phyloP scores from a whole-genome alignment of 2,888 invertebrate species.

The Tachina grossa region DNA sequence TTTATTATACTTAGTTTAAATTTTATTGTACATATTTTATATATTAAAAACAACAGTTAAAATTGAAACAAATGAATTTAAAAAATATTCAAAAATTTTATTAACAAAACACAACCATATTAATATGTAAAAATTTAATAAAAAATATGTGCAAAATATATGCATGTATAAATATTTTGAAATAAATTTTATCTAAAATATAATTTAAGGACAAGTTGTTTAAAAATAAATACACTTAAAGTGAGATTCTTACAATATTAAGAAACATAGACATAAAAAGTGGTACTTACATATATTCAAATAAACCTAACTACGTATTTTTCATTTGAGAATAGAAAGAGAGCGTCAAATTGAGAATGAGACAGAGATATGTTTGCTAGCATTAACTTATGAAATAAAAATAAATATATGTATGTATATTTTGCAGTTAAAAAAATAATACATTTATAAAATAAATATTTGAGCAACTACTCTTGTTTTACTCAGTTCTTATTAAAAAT shows the following conservation, averaged over 20 bases:
- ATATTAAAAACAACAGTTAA: slow-evolving; percentile 46
- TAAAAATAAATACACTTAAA: slow-evolving; percentile 49
- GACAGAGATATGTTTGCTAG: slow-evolving; percentile 57
- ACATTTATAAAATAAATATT: slow-evolving; percentile 56
- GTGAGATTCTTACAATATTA: slow-evolving; percentile 67
- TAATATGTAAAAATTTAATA: slow-evolving; percentile 54
- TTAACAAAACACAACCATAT: slow-evolving; percentile 73
- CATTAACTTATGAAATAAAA: slow-evolving; percentile 36
- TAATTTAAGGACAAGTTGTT: slow-evolving; percentile 49
- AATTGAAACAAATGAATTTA: slow-evolving; percentile 52
- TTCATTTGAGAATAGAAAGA: slow-evolving; percentile 44
- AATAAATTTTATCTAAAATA: slow-evolving; percentile 27
- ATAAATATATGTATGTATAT: slow-evolving; percentile 10
- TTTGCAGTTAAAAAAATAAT: slow-evolving; percentile 20
- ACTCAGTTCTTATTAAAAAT: slow-evolving; percentile 61
- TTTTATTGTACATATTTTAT: slow-evolving; percentile 64
- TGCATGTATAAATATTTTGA: slow-evolving; percentile 19
- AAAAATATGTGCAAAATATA: slow-evolving; percentile 36
- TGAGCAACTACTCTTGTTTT: slow-evolving; percentile 56
- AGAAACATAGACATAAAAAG: slow-evolving; percentile 15
- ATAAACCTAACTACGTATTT: slow-evolving; percentile 53
- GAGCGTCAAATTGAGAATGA: slow-evolving; percentile 38
- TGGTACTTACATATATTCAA: slow-evolving; percentile 18
- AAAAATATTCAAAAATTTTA: slow-evolving; percentile 57
- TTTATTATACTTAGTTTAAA: slow-evolving; percentile 53